Evolutionary conservation across 2,797 vertebrate species (phyloP).

Genomic region (Sebastes taczanowskii): DNA sequence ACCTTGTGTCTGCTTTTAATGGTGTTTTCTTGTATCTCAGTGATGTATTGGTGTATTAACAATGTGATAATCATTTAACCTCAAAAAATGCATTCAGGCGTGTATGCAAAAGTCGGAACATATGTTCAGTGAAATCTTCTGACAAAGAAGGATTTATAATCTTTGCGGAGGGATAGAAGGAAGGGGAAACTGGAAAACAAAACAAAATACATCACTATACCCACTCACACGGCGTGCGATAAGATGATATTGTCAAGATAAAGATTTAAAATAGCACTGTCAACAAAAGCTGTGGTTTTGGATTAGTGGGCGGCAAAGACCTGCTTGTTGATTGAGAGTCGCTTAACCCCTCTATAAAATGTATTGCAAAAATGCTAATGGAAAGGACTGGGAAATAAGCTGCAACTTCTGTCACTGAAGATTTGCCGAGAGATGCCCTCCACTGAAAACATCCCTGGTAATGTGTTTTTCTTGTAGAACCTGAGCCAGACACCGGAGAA

Average conservation of each 20-base stretch:
- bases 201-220: constrained; percentile 41
- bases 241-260: constrained; percentile 64
- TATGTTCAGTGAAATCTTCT: constrained; percentile 78
- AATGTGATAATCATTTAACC: constrained; percentile 84
- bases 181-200: constrained; percentile 46
- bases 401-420: constrained; percentile 62
- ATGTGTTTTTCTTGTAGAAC: constrained; percentile 83
- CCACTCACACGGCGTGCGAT: constrained; percentile 8
- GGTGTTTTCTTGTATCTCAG: constrained; percentile 82
- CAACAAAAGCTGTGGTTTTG: constrained; percentile 52
- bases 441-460: constrained; percentile 68
- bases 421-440: constrained; percentile 60
- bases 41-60: constrained; percentile 83
- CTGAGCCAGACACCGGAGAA: constrained; percentile 81
- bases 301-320: constrained; percentile 61
- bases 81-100: constrained; percentile 67
- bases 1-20: constrained; percentile 83
- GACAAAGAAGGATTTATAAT: constrained; percentile 75
- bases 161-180: constrained; percentile 33
- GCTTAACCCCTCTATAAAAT: constrained; percentile 51
- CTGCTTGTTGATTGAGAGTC: constrained; percentile 34
- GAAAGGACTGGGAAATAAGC: constrained; percentile 55
- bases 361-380: constrained; percentile 57
- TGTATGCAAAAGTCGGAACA: constrained; percentile 69
- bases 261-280: constrained; percentile 65